Percentiles rank a stretch among this genome's conserved stretches.
Conservation (phyloP, 2,797 vertebrate species). For the Myotis myotis region DNA sequence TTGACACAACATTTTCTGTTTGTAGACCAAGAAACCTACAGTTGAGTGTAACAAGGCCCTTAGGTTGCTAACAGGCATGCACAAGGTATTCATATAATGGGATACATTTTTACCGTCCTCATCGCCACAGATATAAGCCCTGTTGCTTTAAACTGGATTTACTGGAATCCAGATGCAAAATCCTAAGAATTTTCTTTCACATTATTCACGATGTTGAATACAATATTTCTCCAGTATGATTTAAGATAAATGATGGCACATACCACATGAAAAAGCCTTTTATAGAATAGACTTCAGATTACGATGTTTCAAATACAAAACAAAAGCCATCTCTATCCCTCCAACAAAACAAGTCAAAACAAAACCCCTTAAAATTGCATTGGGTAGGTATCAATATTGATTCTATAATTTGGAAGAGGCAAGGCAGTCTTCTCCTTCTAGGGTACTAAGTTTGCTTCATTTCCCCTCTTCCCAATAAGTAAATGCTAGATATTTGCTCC, state of each 20-base stretch:
- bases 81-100: conserved; percentile 48
- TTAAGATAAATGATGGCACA: conserved; percentile 46
- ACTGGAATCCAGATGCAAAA: neutral
- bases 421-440: neutral
- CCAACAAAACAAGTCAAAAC: conserved; percentile 25
- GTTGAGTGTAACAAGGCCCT: conserved; percentile 58
- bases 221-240: conserved; percentile 37
- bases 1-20: conserved; percentile 40
- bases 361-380: neutral
- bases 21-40: conserved; percentile 46
- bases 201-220: conserved; percentile 6
- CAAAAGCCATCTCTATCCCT: neutral
- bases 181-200: conserved; percentile 59
- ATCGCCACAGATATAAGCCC: conserved; percentile 18
- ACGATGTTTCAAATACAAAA: conserved; percentile 49
- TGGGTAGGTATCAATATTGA: neutral
- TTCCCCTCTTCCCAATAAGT: neutral
- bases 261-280: neutral
- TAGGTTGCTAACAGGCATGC: conserved; percentile 45
- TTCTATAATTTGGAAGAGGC: neutral
- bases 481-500: neutral
- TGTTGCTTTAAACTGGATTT: conserved; percentile 52
- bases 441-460: neutral
- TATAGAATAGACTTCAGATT: conserved; percentile 48
- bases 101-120: conserved; percentile 49